Evolutionary conservation across 92 coral and sea anemone genomes (phyloP).

Genomic region (Galaxea fascicularis): DNA sequence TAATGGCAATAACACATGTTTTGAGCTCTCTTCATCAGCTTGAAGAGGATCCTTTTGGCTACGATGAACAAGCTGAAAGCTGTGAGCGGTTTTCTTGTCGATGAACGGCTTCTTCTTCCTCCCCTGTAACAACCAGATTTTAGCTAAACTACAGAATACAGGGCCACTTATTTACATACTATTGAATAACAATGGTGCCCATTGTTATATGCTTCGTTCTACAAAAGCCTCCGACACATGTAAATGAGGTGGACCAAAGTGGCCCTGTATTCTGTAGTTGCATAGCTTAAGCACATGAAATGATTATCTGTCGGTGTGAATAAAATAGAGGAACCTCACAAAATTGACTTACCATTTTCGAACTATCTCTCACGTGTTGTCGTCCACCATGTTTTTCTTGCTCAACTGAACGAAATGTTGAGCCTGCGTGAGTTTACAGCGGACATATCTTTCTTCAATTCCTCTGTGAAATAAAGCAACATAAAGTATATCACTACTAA

Average conservation of each 20-base stretch:
- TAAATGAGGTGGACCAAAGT: no score
- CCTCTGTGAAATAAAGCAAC: neutral
- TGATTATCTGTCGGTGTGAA: neutral
- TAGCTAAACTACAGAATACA: no score
- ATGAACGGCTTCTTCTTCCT: slow-evolving; percentile 94
- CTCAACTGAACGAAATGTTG: neutral
- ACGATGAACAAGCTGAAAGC: slow-evolving; percentile 94
- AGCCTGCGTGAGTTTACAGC: neutral
- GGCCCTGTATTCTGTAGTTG: no score
- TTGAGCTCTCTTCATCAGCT: slow-evolving; percentile 92
- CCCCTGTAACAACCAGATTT: slow-evolving; percentile 50
- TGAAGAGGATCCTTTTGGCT: slow-evolving; percentile 97
- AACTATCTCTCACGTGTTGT: slow-evolving; percentile 16
- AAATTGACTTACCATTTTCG: slow-evolving; percentile 18
- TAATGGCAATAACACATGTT: slow-evolving; percentile 84
- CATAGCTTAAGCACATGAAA: neutral
- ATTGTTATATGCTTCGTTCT: no score
- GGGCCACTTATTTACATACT: no score
- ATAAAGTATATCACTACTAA: neutral
- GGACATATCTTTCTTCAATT: neutral
- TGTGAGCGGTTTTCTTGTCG: slow-evolving; percentile 91
- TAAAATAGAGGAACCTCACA: neutral
- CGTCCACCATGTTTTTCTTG: slow-evolving; percentile 27
- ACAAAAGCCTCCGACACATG: no score
- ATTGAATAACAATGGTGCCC: no score